Evolutionary conservation across 1,140 invertebrate species (phyloP), one percentile per base, ranked within the genome.

Genomic region (Drosophila ercepeae): DNA sequence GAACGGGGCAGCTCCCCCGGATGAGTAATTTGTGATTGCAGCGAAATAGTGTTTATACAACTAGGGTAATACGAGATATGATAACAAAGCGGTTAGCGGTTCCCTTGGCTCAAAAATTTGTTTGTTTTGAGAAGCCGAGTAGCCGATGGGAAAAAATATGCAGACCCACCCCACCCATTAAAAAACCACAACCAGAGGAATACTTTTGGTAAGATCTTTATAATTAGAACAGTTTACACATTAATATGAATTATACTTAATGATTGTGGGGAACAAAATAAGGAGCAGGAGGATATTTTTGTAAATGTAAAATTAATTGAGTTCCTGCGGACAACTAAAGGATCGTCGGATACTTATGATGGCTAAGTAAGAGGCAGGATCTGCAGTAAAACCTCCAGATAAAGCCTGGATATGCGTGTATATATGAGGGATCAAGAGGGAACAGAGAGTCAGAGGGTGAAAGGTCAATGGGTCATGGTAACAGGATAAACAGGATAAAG

Each of bases 401-500:
- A 19, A 58, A 41, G 19, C 55, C 55, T 41, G 25, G 13, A 45
- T 14, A 89, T 93, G 89, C 32, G 52, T 27, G 9, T 27, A 27
- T 27, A 1, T 23, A 1, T 9, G 9, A 2, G 25, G 23, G 23
- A 7, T 7, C 8, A 7, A 7, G 5, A 21, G 21, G 21, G 21
- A 21, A 4, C 21, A 21, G n/a, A n/a, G n/a, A n/a, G n/a, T n/a
- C n/a, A n/a, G n/a, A n/a, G n/a, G n/a, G n/a, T n/a, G n/a, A n/a
- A n/a, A n/a, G n/a, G 21, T 21, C 21, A 21, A 21, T 2, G 21
- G 21, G 21, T 21, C 21, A 21, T 21, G 21, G 4, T 21, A 21
- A n/a, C n/a, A n/a, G n/a, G n/a, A n/a, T n/a, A n/a, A n/a, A n/a
- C n/a, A n/a, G n/a, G n/a, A n/a, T n/a, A n/a, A n/a, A n/a, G n/a